A percentile compares a stretch with the other conserved stretches of the same genome.
These are phyloP conservation scores for Meiosimyza decipiens DNA, from an alignment of 2,888 invertebrate genomes.

Conservation along the genomic window DNA sequence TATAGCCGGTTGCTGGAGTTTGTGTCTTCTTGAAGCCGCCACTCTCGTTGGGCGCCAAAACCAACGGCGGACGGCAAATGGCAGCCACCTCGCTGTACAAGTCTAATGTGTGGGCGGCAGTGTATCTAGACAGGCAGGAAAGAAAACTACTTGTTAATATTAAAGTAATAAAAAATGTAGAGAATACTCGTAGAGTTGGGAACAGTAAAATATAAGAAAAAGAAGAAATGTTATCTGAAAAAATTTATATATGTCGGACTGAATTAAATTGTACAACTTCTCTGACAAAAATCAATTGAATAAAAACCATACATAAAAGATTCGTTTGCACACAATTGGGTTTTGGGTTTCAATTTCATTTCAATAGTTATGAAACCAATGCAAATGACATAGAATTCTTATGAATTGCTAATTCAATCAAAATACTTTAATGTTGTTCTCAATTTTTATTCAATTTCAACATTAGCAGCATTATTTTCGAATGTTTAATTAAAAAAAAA, in stretches of 20 bases:
- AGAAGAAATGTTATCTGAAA: too few species aligned
- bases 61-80: constrained; percentile 86
- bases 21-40: constrained; percentile 82
- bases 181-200: background rate
- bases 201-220: too few species aligned
- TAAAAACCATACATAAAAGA: too few species aligned
- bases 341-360: background rate
- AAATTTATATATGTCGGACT: too few species aligned
- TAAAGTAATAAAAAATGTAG: constrained; percentile 1
- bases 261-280: too few species aligned
- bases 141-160: background rate
- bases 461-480: too few species aligned
- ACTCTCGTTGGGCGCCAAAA: constrained; percentile 74
- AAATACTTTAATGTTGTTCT: background rate
- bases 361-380: background rate
- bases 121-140: constrained; percentile 71
- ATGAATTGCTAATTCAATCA: background rate
- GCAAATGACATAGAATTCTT: background rate
- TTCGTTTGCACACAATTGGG: too few species aligned
- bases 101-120: constrained; percentile 88
- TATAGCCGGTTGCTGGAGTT: constrained; percentile 86
- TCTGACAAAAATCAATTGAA: too few species aligned
- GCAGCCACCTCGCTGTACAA: constrained; percentile 91
- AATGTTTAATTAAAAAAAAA: too few species aligned
- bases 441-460: too few species aligned